A percentile compares a stretch with the other conserved stretches of the same genome.
These are phyloP conservation scores for Polyergus mexicanus DNA, from an alignment of 1,140 invertebrate species.

Conservation along the genomic window DNA sequence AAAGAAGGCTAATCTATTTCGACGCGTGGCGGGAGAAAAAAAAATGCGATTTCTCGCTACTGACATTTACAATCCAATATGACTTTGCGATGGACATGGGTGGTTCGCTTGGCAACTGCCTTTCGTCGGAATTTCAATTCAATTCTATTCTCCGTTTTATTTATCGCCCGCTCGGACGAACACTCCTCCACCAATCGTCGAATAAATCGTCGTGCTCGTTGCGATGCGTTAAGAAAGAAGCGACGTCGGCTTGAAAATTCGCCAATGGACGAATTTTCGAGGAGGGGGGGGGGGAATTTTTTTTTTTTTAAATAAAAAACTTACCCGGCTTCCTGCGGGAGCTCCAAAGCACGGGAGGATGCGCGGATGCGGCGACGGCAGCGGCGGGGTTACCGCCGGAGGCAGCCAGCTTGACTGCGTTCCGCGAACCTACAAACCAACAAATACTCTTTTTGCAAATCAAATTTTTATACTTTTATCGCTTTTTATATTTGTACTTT, in stretches of 20 bases:
- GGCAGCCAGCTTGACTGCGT: slow-evolving; percentile 90
- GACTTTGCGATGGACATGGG: no score
- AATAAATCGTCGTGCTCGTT: slow-evolving; percentile 89
- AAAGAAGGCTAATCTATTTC: no score
- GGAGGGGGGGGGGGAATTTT: no score
- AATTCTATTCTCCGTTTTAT: neutral
- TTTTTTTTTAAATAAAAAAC: no score
- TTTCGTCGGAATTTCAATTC: neutral
- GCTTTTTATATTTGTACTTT: no score
- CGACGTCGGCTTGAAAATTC: slow-evolving; percentile 92
- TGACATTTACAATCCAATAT: no score
- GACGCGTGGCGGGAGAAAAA: no score
- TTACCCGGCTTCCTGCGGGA: slow-evolving; percentile 92
- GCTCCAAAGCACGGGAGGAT: slow-evolving; percentile 92
- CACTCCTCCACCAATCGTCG: slow-evolving; percentile 87
- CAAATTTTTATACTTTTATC: neutral
- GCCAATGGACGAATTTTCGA: slow-evolving; percentile 85
- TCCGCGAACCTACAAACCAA: slow-evolving; percentile 85
- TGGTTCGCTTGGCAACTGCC: no score
- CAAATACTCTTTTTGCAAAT: neutral
- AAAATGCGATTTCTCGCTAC: no score
- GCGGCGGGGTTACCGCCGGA: slow-evolving; percentile 88
- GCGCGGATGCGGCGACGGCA: slow-evolving; percentile 86
- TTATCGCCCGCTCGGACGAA: no score
- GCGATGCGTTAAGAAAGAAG: slow-evolving; percentile 95